Conservation (phyloP, 2,888 invertebrate species). For the Pristionchus japonicus region DNA sequence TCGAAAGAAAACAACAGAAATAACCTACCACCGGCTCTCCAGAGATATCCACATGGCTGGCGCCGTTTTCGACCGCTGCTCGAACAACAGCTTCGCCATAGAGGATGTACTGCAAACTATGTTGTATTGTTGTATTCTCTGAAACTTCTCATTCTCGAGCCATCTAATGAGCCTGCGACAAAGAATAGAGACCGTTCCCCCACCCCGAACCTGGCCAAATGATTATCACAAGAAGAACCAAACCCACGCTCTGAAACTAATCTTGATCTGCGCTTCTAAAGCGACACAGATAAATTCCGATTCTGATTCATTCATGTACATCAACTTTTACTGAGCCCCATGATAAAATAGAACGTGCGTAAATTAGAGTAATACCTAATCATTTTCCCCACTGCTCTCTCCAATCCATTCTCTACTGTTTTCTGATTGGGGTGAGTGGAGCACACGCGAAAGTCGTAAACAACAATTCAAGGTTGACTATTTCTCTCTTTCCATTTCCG, state of each 20-base stretch:
- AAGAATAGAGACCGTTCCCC: too few relatives aligned
- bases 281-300: too few relatives aligned
- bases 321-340: too few relatives aligned
- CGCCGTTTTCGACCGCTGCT: conserved; percentile 86
- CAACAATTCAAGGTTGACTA: conserved; percentile 1
- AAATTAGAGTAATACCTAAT: background rate
- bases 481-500: background rate
- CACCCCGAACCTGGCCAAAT: too few relatives aligned
- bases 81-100: conserved; percentile 91
- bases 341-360: too few relatives aligned
- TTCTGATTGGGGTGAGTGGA: background rate
- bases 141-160: background rate
- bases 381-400: background rate
- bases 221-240: too few relatives aligned
- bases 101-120: conserved; percentile 79
- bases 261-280: too few relatives aligned
- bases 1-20: background rate
- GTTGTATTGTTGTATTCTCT: background rate
- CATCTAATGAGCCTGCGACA: too few relatives aligned
- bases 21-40: conserved; percentile 84
- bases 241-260: too few relatives aligned
- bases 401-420: background rate
- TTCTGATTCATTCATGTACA: too few relatives aligned
- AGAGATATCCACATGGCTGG: conserved; percentile 92
- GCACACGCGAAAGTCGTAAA: background rate